Evolutionary conservation across 2,113 vertebrate species (phyloP).

Genomic region (Gulo gulo): DNA sequence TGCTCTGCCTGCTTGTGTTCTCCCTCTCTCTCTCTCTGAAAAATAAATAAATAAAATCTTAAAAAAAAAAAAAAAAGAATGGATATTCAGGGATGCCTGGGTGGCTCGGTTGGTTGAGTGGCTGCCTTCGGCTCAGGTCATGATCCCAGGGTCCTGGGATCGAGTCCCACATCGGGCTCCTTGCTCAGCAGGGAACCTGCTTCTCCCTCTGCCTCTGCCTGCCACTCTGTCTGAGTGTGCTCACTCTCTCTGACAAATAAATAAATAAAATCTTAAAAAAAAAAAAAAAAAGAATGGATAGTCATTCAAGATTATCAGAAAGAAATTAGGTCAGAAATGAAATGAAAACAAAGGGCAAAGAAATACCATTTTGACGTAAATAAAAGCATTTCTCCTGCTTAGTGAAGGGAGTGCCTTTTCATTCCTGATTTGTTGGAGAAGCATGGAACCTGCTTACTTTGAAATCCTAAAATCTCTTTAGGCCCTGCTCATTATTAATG

Average conservation of each 20-base stretch:
- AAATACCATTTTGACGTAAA: neutral
- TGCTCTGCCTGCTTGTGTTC: too few relatives aligned
- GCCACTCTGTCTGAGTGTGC: too few relatives aligned
- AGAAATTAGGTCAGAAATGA: constrained; percentile 1
- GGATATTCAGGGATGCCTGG: neutral
- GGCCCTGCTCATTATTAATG: neutral
- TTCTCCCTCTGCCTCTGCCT: too few relatives aligned
- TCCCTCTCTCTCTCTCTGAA: too few relatives aligned
- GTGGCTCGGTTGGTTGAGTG: too few relatives aligned
- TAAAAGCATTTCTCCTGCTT: neutral
- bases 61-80: neutral
- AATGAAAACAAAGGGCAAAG: constrained; percentile 2
- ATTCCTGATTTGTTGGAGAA: constrained; percentile 27
- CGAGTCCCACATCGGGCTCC: too few relatives aligned
- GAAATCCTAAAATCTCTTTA: constrained; percentile 12
- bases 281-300: neutral
- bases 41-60: too few relatives aligned
- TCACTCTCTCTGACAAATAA: too few relatives aligned
- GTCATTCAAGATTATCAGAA: neutral
- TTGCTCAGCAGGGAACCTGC: too few relatives aligned
- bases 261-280: too few relatives aligned
- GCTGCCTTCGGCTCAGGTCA: too few relatives aligned
- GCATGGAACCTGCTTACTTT: neutral
- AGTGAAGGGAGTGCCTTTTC: neutral
- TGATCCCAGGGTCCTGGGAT: too few relatives aligned